phyloP scores from a whole-genome alignment of 2,113 vertebrate species.

The Macquaria ambigua region DNA sequence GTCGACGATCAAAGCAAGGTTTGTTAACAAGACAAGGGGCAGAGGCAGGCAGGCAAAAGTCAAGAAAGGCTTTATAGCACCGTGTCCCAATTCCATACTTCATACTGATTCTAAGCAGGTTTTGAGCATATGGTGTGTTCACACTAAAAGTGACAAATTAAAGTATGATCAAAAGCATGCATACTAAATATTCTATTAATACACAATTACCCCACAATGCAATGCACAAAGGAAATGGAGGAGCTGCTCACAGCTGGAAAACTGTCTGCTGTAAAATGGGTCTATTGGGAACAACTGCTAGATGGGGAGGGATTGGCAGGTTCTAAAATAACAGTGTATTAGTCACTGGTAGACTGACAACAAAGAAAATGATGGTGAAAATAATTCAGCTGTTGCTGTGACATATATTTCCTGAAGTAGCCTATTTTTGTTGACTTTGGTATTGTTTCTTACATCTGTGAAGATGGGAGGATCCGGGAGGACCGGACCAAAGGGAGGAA shows the following conservation, averaged over 20 bases:
- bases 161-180: background rate
- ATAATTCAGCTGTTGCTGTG: background rate
- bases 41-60: no score
- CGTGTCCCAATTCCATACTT: background rate
- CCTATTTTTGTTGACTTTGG: background rate
- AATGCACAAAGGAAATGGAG: background rate
- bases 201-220: background rate
- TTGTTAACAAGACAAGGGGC: background rate
- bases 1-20: background rate
- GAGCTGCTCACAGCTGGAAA: background rate
- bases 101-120: background rate
- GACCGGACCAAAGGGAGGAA: slow-evolving; percentile 83
- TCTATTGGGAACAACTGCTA: no score
- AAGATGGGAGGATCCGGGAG: slow-evolving; percentile 85
- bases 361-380: background rate
- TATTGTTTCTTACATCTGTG: slow-evolving; percentile 71
- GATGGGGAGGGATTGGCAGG: no score
- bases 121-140: background rate
- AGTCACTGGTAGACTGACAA: background rate
- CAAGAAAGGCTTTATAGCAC: background rate
- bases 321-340: background rate
- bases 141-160: background rate
- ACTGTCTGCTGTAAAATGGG: background rate
- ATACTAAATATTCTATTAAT: background rate
- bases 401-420: background rate